Evolutionary conservation across 1,140 invertebrate species (phyloP), one percentile per base, ranked within the genome.

Genomic region (Mactra quadrangularis): DNA sequence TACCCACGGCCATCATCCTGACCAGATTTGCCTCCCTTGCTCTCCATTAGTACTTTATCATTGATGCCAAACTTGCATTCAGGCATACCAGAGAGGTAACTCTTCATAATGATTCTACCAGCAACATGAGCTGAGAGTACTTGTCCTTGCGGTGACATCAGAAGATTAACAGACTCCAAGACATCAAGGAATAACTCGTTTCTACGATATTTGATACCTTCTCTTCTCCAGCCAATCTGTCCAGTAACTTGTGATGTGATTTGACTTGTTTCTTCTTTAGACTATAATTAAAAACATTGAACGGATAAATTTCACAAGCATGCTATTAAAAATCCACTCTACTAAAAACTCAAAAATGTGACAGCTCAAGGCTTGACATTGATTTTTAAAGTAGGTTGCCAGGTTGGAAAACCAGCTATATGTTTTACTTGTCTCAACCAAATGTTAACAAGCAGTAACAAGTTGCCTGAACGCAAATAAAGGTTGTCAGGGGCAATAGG

Each of bases 11-110:
- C 66, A 15, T 81, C 77, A 81, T 81, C 77, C 62, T 81, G 77
- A 6, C 77, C 66, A 19, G 77, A 71, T 47, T 81, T 81, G 19
- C 77, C 77, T 47, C 98, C 97, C 93, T 99, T 99, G 0, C 96
- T 97, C 89, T 99, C 99, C 97, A 99, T 99, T 0, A 99, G 97
- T 75, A 99, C 97, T 94, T 99, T 99, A 91, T 99, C 99, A 91
- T 99, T 99, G 89, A 99, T 99, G 19, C 99, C 99, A 94, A 99
- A 99, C 94, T 99, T 99, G 94, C 99, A 99, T 93, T 99, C 99
- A 0, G 99, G 99, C 99, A 99, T 99, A 33, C 99, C 99, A 50
- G 98, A 99, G 33, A 99, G 94, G 92, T 99, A 99, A 0, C 98
- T 99, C 93, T 99, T 99, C 99, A 99, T 99, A 0, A 99, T 97